Percentiles rank a stretch among this genome's conserved stretches.
These are phyloP conservation scores for Julus scanicus DNA, from an alignment of 2,888 invertebrate genomes.

Conservation along the genomic window DNA sequence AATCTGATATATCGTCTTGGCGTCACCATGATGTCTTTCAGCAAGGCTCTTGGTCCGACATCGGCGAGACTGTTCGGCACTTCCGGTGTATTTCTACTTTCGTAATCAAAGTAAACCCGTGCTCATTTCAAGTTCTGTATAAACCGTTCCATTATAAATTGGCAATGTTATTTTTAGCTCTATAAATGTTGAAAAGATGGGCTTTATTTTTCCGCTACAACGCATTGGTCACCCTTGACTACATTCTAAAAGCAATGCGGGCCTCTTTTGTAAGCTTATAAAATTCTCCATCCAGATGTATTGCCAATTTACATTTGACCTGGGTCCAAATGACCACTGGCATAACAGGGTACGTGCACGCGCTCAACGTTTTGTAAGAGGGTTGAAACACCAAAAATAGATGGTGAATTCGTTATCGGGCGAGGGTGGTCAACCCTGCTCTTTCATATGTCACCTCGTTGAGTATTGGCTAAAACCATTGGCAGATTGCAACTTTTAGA, in stretches of 20 bases:
- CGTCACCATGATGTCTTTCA: too few species aligned
- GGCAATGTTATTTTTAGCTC: constrained; percentile 10
- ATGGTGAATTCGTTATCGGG: constrained; percentile 1
- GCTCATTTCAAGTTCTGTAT: not conserved
- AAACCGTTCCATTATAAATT: too few species aligned
- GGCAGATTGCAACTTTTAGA: not conserved
- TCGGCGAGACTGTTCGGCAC: too few species aligned
- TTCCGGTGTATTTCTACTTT: too few species aligned
- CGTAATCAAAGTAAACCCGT: not conserved
- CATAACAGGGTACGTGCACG: constrained; percentile 1
- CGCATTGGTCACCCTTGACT: constrained; percentile 17
- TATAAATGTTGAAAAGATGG: not conserved
- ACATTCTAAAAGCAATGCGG: not conserved
- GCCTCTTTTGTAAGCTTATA: constrained; percentile 32
- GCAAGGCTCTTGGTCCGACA: not conserved
- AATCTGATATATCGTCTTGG: too few species aligned
- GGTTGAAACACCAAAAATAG: constrained; percentile 4
- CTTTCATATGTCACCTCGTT: not conserved
- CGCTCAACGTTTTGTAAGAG: constrained; percentile 16
- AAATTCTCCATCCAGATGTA: not conserved
- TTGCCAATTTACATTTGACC: not conserved
- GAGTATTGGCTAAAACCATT: not conserved
- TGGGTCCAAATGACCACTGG: not conserved
- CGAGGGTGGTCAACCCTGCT: not conserved
- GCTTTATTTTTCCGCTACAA: not conserved